Base-by-base conservation (phyloP, 2,888 invertebrate species). In the Epinotia demarniana region DNA sequence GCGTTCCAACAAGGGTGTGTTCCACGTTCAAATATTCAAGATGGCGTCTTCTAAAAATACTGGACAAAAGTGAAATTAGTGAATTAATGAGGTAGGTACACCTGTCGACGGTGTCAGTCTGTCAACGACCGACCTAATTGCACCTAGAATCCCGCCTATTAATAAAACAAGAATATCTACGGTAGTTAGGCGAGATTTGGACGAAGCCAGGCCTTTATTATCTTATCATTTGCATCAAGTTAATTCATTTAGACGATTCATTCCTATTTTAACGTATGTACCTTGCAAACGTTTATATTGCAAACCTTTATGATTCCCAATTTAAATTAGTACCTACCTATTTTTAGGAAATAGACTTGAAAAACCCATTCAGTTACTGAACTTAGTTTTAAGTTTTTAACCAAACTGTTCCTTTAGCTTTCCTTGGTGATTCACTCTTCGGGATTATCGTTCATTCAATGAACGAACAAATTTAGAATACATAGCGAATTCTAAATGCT, bases 91-190 rank as follows among this genome's bases (percentile, higher is more conserved):
- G 71, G 55, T 57, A 33, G 71, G 55, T 57, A 57, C 75, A 75
- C 75, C 75, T 75, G 75, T 72, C 67, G 71, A n/a, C 75, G 58
- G 72, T 55, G 71, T 64, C 66, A 57, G 75, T 77, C 84, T 86
- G 87, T 90, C 90, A 85, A 83, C 89, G 84, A 82, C 83, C 86
- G 83, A 77, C 84, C 86, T 85, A 83, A 86, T 88, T 86, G 82
- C 86, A 87, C 88, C 86, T 88, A 87, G 83, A 87, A 85, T 85
- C 85, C 84, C 58, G 63, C 63, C 77, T 77, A 77, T 74, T 77
- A 74, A 74, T 76, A 74, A 67, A 12, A 71, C 66, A 61, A 61
- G 71, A 71, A 75, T 71, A 75, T 39, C 19, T 19, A 61, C 12
- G 11, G 62, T 18, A 18, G 64, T 55, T 75, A 67, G 71, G 71